phyloP scores from a whole-genome alignment of 2,888 invertebrate genomes.

The Lissocephala sabroskyi region DNA sequence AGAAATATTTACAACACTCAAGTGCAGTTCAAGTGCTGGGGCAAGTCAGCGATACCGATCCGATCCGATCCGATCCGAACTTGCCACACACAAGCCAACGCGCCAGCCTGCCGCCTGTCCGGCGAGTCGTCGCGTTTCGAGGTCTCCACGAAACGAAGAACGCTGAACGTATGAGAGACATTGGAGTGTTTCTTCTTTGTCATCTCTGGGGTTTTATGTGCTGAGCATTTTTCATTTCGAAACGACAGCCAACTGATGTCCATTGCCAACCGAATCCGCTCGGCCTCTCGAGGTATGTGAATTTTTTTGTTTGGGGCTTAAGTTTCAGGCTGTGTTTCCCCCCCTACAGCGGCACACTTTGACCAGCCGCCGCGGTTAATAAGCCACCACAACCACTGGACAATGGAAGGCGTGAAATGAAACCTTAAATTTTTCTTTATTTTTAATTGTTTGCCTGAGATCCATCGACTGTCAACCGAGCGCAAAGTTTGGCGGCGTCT shows the following conservation, averaged over 20 bases:
- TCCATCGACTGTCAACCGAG: no score
- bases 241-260: constrained; percentile 60
- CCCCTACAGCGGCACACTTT: constrained; percentile 38
- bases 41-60: constrained; percentile 57
- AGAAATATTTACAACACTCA: constrained; percentile 66
- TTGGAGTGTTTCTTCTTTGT: constrained; percentile 48
- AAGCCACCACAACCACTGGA: no score
- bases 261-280: constrained; percentile 61
- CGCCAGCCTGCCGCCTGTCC: no score
- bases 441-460: no score
- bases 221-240: constrained; percentile 57
- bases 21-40: constrained; percentile 63
- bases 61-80: no score
- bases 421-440: no score
- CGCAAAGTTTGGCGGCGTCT: no score
- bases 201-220: constrained; percentile 24
- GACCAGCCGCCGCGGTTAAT: no score
- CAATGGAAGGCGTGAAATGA: no score
- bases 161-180: no score
- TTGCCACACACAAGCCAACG: constrained; percentile 1
- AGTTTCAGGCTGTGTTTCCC: constrained; percentile 42
- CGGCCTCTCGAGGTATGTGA: constrained; percentile 44
- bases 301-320: constrained; percentile 27
- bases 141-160: no score
- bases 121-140: no score